phyloP scores from a whole-genome alignment of 2,797 vertebrate genomes.

The Denticeps clupeoides region DNA sequence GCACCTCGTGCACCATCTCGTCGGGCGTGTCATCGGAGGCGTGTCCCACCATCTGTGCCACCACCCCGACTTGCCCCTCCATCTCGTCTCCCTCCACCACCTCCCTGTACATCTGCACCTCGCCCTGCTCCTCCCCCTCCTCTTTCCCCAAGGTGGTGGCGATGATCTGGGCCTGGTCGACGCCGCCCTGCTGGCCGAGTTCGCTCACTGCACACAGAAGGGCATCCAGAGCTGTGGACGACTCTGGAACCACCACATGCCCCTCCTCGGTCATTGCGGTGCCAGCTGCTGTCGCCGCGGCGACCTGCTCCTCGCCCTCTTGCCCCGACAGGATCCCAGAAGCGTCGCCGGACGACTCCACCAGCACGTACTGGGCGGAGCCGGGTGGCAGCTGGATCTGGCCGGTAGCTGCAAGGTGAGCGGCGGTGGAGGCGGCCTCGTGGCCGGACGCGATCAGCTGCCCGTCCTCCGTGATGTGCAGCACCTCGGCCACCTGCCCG shows the following conservation, averaged over 20 bases:
- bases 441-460: constrained; percentile 77
- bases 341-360: constrained; percentile 50
- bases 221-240: constrained; percentile 79
- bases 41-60: constrained; percentile 54
- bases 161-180: constrained; percentile 28
- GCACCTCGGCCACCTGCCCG: constrained; percentile 82
- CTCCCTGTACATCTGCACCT: constrained; percentile 52
- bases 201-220: constrained; percentile 87
- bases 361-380: constrained; percentile 78
- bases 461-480: constrained; percentile 89
- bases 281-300: not conserved
- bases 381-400: constrained; percentile 48
- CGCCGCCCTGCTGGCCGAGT: constrained; percentile 64
- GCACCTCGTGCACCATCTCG: constrained; percentile 79
- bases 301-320: constrained; percentile 28
- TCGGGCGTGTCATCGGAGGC: constrained; percentile 45
- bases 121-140: constrained; percentile 37
- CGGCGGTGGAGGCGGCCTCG: constrained; percentile 40
- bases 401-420: constrained; percentile 55
- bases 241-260: constrained; percentile 50
- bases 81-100: constrained; percentile 47
- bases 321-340: constrained; percentile 34
- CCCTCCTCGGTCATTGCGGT: constrained; percentile 42
- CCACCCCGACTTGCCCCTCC: constrained; percentile 55
- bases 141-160: constrained; percentile 23